A percentile compares a stretch with the other conserved stretches of the same genome.
These are phyloP conservation scores for Ormia ochracea DNA, from an alignment of 2,888 invertebrate genomes.

Conservation along the genomic window DNA sequence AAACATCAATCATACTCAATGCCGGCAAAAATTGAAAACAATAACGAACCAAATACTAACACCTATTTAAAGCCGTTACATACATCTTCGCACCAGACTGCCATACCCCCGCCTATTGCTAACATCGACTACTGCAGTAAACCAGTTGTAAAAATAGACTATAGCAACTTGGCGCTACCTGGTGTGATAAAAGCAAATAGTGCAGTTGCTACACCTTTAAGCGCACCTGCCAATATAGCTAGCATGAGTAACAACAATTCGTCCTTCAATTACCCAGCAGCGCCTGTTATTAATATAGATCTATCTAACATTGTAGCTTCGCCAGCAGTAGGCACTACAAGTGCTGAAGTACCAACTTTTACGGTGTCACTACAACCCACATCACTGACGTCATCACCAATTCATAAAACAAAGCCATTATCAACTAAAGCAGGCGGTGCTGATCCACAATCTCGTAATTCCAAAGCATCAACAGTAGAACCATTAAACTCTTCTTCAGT, in stretches of 20 bases:
- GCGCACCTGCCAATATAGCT: slow-evolving; percentile 61
- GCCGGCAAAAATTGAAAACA: slow-evolving; percentile 55
- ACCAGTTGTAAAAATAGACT: slow-evolving; percentile 76
- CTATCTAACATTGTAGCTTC: slow-evolving; percentile 72
- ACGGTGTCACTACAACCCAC: slow-evolving; percentile 9
- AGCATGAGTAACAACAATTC: slow-evolving; percentile 50
- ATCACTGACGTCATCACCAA: slow-evolving; percentile 33
- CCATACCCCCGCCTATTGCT: slow-evolving; percentile 75
- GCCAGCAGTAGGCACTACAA: slow-evolving; percentile 63
- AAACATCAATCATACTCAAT: slow-evolving; percentile 69
- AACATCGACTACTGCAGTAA: slow-evolving; percentile 74
- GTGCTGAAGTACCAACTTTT: slow-evolving; percentile 61
- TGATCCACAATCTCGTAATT: slow-evolving; percentile 61
- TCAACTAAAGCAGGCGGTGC: slow-evolving; percentile 21
- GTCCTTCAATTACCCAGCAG: slow-evolving; percentile 67
- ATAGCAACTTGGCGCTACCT: slow-evolving; percentile 75
- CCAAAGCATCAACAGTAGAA: slow-evolving; percentile 63
- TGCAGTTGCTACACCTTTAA: slow-evolving; percentile 54
- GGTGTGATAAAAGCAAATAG: slow-evolving; percentile 51
- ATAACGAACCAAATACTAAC: slow-evolving; percentile 49
- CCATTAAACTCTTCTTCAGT: slow-evolving; percentile 62
- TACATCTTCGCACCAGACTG: slow-evolving; percentile 65
- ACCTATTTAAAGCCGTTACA: slow-evolving; percentile 36
- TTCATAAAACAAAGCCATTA: slow-evolving; percentile 40
- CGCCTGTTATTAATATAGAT: slow-evolving; percentile 76